These are phyloP conservation scores for Pao palembangensis DNA, from an alignment of 2,113 vertebrate species.

Conservation along the genomic window DNA sequence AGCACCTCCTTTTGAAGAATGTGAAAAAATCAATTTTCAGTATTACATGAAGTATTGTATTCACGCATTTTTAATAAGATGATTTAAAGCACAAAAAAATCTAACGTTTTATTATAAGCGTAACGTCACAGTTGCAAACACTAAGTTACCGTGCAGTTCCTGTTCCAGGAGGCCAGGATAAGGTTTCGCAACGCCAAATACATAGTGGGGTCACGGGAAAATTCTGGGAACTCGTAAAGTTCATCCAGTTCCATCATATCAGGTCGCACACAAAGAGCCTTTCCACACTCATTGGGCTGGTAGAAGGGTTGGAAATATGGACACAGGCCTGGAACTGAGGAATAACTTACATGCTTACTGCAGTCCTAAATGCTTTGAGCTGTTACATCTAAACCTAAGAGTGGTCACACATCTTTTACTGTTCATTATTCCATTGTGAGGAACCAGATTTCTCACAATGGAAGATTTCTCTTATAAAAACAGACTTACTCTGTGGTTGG, in stretches of 20 bases:
- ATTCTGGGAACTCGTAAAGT: conserved; percentile 97
- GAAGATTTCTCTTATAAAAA: background rate
- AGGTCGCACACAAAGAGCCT: conserved; percentile 93
- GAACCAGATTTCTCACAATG: background rate
- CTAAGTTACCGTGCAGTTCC: conserved; percentile 81
- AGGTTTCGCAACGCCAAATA: conserved; percentile 94
- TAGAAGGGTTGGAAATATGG: conserved; percentile 98
- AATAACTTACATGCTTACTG: background rate
- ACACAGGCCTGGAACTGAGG: conserved; percentile 84
- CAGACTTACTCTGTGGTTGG: conserved; percentile 71
- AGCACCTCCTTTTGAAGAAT: conserved; percentile 82
- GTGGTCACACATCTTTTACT: background rate
- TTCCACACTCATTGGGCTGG: conserved; percentile 96
- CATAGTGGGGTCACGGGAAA: conserved; percentile 96
- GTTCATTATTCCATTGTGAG: background rate
- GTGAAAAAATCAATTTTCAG: background rate
- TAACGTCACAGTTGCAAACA: too few species aligned
- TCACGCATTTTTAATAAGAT: background rate
- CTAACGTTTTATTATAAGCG: too few species aligned
- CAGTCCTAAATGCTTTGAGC: background rate
- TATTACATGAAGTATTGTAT: background rate
- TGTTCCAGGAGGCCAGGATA: conserved; percentile 91
- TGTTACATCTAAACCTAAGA: background rate
- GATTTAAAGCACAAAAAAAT: background rate
- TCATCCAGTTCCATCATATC: conserved; percentile 99